Evolutionary conservation across 2,888 invertebrate species (phyloP).

Genomic region (Pollenia labialis): DNA sequence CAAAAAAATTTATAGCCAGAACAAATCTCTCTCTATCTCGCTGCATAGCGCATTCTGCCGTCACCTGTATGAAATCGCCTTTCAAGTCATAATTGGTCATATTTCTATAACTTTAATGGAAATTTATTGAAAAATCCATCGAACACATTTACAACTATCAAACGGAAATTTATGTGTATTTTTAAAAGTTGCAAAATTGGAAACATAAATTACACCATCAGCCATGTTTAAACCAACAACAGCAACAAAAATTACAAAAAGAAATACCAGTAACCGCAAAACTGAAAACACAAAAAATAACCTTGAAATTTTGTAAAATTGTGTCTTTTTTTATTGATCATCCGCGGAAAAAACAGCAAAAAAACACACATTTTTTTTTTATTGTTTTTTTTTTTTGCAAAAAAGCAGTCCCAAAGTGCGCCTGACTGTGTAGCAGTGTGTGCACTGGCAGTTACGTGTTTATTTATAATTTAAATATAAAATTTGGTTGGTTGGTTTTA

Average conservation of each 20-base stretch:
- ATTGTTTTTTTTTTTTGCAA: not conserved
- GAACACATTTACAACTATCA: slow-evolving; percentile 7
- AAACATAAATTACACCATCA: slow-evolving; percentile 28
- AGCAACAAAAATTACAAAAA: not conserved
- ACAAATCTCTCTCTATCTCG: too few species aligned
- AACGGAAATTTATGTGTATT: slow-evolving; percentile 48
- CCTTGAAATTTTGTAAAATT: slow-evolving; percentile 55
- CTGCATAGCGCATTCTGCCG: not conserved
- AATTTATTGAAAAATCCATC: slow-evolving; percentile 25
- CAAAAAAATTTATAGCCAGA: too few species aligned
- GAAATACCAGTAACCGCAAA: not conserved
- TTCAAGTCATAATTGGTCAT: slow-evolving; percentile 33
- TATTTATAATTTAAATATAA: slow-evolving; percentile 57
- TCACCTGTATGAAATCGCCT: not conserved
- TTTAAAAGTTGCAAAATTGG: slow-evolving; percentile 11
- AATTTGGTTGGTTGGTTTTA: slow-evolving; percentile 45
- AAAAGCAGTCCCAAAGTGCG: not conserved
- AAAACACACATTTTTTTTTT: not conserved
- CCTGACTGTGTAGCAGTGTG: not conserved
- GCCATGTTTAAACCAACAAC: slow-evolving; percentile 27
- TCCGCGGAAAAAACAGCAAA: slow-evolving; percentile 14
- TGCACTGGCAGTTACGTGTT: slow-evolving; percentile 26
- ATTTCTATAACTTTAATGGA: slow-evolving; percentile 36
- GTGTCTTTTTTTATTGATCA: slow-evolving; percentile 50
- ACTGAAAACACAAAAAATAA: slow-evolving; percentile 15